These are phyloP conservation scores for Cantharis lateralis DNA, from an alignment of 2,888 invertebrate species.

Conservation along the genomic window DNA sequence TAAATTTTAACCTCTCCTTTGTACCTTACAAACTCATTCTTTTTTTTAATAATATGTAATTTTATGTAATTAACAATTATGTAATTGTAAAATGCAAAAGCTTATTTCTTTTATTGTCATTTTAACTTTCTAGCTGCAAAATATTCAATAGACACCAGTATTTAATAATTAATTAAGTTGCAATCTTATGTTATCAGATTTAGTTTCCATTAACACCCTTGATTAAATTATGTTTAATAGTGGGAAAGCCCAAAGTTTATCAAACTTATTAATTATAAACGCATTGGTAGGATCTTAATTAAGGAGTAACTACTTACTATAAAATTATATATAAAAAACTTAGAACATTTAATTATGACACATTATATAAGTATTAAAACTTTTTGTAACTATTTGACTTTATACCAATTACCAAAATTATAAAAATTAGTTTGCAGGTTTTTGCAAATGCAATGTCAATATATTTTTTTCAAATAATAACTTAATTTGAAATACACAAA, in stretches of 20 bases:
- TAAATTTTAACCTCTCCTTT: too few relatives aligned
- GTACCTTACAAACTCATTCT: neutral
- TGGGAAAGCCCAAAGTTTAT: neutral
- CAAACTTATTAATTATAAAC: conserved; percentile 4
- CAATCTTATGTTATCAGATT: neutral
- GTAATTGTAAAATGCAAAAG: neutral
- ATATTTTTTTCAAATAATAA: too few relatives aligned
- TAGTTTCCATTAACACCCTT: conserved; percentile 1
- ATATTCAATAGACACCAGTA: neutral
- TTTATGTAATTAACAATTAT: too few relatives aligned
- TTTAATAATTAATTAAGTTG: neutral
- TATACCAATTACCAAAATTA: neutral
- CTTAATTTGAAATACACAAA: too few relatives aligned
- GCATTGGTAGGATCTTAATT: neutral
- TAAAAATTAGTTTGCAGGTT: neutral
- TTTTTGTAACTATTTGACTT: neutral
- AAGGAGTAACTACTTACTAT: neutral
- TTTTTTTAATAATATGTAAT: neutral
- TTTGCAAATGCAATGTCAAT: neutral
- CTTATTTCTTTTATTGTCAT: neutral
- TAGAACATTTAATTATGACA: neutral
- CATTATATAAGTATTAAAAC: neutral
- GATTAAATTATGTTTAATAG: conserved; percentile 1
- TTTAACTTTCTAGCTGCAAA: neutral
- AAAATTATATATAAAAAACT: neutral